A percentile compares a stretch with the other conserved stretches of the same genome.
Conservation (phyloP, 2,888 invertebrate genomes). For the Coelinius sp. region DNA sequence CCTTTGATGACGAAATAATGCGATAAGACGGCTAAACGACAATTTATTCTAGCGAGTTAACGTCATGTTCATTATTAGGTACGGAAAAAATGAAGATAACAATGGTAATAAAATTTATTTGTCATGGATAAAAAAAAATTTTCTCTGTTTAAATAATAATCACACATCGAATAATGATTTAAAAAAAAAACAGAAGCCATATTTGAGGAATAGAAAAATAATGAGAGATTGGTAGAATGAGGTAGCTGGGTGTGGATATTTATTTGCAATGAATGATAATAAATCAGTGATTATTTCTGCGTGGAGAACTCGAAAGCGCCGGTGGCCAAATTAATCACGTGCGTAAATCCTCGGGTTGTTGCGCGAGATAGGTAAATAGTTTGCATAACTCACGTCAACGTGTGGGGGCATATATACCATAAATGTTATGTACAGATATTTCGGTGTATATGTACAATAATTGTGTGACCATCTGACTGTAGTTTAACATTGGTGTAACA, state of each 20-base stretch:
- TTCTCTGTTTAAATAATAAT: neutral
- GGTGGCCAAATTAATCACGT: conserved; percentile 3
- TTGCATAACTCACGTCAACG: conserved; percentile 53
- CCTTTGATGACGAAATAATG: neutral
- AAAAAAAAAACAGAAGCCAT: conserved; percentile 17
- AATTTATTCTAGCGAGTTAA: neutral
- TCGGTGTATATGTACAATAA: conserved; percentile 13
- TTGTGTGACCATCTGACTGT: neutral
- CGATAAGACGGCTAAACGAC: conserved; percentile 3
- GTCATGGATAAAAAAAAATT: too few species aligned
- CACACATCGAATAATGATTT: neutral
- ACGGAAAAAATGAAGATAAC: neutral
- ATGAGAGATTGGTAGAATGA: conserved; percentile 14
- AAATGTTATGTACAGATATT: conserved; percentile 30
- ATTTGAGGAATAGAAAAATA: neutral
- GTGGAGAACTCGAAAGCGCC: conserved; percentile 28
- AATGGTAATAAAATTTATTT: neutral
- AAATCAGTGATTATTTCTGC: conserved; percentile 52
- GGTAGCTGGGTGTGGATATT: conserved; percentile 37
- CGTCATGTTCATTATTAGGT: neutral
- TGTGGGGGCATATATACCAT: conserved; percentile 41
- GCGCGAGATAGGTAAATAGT: conserved; percentile 51
- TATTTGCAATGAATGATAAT: conserved; percentile 51
- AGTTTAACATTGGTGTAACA: neutral
- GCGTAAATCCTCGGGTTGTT: conserved; percentile 49